Percentiles rank a stretch among this genome's conserved stretches.
Conservation (phyloP, 2,888 invertebrate genomes). For the Xylota segnis region DNA sequence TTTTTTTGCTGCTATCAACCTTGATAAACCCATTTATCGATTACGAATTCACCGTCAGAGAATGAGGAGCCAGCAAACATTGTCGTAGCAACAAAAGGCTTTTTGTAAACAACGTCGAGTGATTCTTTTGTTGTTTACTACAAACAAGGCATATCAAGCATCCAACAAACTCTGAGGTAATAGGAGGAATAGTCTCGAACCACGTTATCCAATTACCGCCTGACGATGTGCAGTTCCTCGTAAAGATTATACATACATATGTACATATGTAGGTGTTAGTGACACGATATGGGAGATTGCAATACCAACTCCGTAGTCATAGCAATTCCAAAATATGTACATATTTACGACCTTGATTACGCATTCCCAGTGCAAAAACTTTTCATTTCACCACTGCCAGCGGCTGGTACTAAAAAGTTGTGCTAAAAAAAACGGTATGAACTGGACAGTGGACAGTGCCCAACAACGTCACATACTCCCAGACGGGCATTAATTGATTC, state of each 20-base stretch:
- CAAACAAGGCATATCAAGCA: not conserved
- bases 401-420: not conserved
- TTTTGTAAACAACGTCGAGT: not conserved
- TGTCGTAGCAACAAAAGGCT: not conserved
- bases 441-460: not conserved
- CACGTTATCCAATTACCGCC: not conserved
- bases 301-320: not conserved
- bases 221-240: not conserved
- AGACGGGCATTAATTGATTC: not conserved
- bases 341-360: too few relatives aligned
- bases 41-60: not conserved
- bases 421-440: not conserved
- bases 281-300: too few relatives aligned
- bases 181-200: not conserved
- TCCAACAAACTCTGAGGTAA: not conserved
- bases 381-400: not conserved
- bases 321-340: not conserved
- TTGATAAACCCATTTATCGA: slow-evolving; percentile 18
- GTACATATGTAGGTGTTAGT: too few relatives aligned
- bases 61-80: not conserved
- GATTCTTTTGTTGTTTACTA: not conserved
- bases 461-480: not conserved
- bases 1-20: not conserved
- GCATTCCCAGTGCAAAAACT: too few relatives aligned
- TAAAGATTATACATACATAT: not conserved